Evolutionary conservation across 2,113 vertebrate genomes (phyloP).

Genomic region (Erythrolamprus reginae): DNA sequence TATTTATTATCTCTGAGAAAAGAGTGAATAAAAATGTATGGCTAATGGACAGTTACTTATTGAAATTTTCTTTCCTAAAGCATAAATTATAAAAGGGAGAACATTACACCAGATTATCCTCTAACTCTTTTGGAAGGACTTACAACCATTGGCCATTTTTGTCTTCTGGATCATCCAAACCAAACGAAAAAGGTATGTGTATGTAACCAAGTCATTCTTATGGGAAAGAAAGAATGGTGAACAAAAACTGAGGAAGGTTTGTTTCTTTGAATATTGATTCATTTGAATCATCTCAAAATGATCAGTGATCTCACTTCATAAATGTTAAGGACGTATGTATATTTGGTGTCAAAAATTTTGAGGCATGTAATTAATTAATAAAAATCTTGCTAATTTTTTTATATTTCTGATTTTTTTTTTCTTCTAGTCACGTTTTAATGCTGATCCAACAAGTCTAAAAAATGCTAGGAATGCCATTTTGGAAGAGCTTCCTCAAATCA

Average conservation of each 20-base stretch:
- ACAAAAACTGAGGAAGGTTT: background rate
- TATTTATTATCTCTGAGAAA: background rate
- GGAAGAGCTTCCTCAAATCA: slow-evolving; percentile 83
- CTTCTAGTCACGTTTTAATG: slow-evolving; percentile 62
- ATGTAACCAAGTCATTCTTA: background rate
- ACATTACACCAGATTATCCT: slow-evolving; percentile 92
- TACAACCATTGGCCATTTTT: slow-evolving; percentile 89
- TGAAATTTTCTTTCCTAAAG: slow-evolving; percentile 54
- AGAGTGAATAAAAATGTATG: background rate
- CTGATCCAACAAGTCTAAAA: slow-evolving; percentile 78
- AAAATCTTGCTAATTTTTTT: background rate
- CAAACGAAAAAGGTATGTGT: slow-evolving; percentile 76
- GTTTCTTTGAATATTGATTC: background rate
- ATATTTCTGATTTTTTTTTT: background rate
- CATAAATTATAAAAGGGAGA: slow-evolving; percentile 79
- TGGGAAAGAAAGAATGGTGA: background rate
- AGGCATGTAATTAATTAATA: background rate
- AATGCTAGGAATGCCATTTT: slow-evolving; percentile 88
- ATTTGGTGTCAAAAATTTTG: background rate
- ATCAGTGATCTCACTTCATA: background rate
- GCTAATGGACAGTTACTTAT: background rate
- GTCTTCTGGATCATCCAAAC: slow-evolving; percentile 82
- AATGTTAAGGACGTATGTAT: background rate
- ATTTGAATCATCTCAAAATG: background rate
- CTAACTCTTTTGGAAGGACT: slow-evolving; percentile 93